Evolutionary conservation across 2,797 vertebrate species (phyloP).

Genomic region (Sebastes umbrosus): DNA sequence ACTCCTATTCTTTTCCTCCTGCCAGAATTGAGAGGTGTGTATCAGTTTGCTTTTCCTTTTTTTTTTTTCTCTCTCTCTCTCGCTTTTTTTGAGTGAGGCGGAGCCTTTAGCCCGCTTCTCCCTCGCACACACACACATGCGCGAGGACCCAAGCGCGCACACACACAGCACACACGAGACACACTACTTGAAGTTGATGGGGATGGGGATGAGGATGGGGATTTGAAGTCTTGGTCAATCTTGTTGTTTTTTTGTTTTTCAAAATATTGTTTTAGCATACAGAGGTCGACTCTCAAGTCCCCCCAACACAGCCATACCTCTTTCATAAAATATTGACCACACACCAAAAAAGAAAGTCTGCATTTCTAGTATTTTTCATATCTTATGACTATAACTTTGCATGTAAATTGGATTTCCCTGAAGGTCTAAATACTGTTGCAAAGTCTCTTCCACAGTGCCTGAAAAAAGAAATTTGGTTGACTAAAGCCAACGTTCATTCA

Average conservation of each 20-base stretch:
- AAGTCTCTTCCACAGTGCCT: background rate
- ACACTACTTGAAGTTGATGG: conserved; percentile 37
- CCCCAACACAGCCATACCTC: background rate
- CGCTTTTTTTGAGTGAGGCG: conserved; percentile 85
- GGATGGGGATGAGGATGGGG: conserved; percentile 38
- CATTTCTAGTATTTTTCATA: background rate
- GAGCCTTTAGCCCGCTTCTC: conserved; percentile 85
- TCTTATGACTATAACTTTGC: background rate
- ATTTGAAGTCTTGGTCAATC: background rate
- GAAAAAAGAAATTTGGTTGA: background rate
- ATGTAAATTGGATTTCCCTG: background rate
- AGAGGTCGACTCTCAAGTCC: background rate
- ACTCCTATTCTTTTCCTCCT: conserved; percentile 78
- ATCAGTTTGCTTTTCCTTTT: conserved; percentile 80
- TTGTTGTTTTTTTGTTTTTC: background rate
- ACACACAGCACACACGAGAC: conserved; percentile 11
- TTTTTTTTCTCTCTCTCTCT: background rate
- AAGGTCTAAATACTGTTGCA: background rate
- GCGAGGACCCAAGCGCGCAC: background rate
- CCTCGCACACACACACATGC: conserved; percentile 21
- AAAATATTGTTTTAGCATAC: background rate
- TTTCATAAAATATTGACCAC: background rate
- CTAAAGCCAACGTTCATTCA: background rate
- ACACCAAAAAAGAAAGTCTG: background rate
- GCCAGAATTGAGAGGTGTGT: conserved; percentile 85